Base-by-base conservation (phyloP, 2,113 vertebrate genomes). In the Myocastor coypus region DNA sequence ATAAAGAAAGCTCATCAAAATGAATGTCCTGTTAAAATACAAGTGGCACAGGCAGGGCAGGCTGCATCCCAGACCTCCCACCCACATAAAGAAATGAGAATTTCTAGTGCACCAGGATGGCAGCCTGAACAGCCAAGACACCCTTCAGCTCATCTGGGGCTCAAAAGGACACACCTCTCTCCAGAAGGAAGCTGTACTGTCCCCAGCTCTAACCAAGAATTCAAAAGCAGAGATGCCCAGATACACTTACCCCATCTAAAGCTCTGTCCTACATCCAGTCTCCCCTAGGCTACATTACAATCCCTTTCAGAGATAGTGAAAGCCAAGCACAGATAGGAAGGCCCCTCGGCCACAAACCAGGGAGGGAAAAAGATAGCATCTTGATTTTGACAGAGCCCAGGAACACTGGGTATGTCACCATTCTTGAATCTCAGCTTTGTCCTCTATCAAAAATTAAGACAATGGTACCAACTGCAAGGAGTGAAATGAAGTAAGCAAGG, bases 11-110 rank as follows among this genome's bases (percentile, higher is more conserved):
- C 87, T 69, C 83, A 96, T 96, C 94, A 94, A 92, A 96, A 96
- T 89, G 94, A 95, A 96, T 81, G 57, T 64, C 61, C 92, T 96
- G 30, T 95, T 95, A 94, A 96, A 95, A 94, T 68, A 92, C 82
- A 85, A 83, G 87, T 46, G 89, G 85, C 52, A 86, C 3, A 1
- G 77, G 81, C 52, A 84, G 86, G 73, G 57, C 55, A 40, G 92
- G 89, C 87, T 87, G 78, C 73, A 86, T 52, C n/a, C 69, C 4
- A 50, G 68, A 9, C 12, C 83, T 8, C 42, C 42, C 1, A 0
- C 6, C 71, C 83, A 68, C 80, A 34, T 1, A 26, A 40, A 84
- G 55, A 91, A 93, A 40, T 0, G 1, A 80, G 87, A 88, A 92
- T 91, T 77, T 71, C 90, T 83, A 91, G 96, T 91, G 83, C 80